Conservation (phyloP, 2,113 vertebrate genomes). For the Nannospalax galili region DNA sequence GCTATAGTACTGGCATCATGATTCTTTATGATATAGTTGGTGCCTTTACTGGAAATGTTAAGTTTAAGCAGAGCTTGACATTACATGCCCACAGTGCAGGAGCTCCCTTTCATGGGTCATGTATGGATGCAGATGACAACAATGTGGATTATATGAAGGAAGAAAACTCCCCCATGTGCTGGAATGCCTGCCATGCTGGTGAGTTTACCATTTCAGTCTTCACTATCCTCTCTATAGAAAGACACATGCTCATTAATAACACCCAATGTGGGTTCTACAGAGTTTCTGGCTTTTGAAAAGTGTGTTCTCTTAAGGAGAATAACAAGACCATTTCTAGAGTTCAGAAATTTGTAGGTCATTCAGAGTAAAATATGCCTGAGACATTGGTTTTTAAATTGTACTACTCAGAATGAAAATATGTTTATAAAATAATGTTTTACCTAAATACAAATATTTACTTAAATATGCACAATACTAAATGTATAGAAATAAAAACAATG, state of each 20-base stretch:
- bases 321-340: background rate
- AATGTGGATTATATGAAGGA: background rate
- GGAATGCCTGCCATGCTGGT: background rate
- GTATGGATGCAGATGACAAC: background rate
- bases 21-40: background rate
- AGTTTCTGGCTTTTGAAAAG: background rate
- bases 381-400: background rate
- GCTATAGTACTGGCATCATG: background rate
- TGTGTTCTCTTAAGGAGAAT: background rate
- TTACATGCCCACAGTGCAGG: background rate
- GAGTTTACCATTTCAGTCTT: background rate
- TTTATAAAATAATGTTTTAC: background rate
- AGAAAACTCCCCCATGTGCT: background rate
- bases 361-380: background rate
- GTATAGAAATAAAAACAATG: constrained; percentile 27
- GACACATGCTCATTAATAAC: background rate
- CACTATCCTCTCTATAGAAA: background rate
- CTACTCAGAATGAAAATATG: constrained; percentile 5
- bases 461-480: background rate
- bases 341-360: background rate
- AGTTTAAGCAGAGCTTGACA: background rate
- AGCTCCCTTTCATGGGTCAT: background rate
- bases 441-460: constrained; percentile 35
- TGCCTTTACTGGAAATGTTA: background rate
- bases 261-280: background rate